phyloP scores from a whole-genome alignment of 2,113 vertebrate species.

The Phylloscopus trochiloides region DNA sequence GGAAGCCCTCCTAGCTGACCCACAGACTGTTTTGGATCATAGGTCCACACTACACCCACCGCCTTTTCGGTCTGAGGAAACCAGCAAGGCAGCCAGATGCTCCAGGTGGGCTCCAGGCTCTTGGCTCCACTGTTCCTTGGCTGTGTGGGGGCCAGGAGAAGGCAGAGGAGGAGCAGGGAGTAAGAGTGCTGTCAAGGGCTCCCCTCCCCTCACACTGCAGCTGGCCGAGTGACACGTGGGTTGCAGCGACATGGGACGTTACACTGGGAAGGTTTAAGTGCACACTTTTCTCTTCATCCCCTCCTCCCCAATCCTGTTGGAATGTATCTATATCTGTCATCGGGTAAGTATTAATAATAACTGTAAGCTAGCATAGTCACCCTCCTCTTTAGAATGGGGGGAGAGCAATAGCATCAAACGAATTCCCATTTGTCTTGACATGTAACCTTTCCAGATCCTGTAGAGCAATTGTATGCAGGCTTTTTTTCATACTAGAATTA shows the following conservation, averaged over 20 bases:
- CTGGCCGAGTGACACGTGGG: fast-evolving
- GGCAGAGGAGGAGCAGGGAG: not conserved
- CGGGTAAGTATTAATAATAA: not conserved
- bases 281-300: not conserved
- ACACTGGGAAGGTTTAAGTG: not conserved
- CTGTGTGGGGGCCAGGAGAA: not conserved
- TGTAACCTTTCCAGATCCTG: not conserved
- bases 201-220: not conserved
- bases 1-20: not conserved
- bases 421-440: not conserved
- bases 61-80: not conserved
- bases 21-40: fast-evolving
- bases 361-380: not conserved
- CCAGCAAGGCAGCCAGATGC: fast-evolving
- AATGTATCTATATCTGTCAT: not conserved
- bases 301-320: not conserved
- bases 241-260: not conserved
- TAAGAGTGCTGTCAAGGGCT: not conserved
- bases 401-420: not conserved
- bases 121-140: not conserved
- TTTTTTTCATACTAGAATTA: not conserved
- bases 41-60: not conserved
- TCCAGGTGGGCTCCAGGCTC: fast-evolving
- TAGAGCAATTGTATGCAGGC: not conserved
- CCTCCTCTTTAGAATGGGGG: not conserved